Evolutionary conservation across 2,797 vertebrate genomes (phyloP).

Genomic region (Clarias platycephalus): DNA sequence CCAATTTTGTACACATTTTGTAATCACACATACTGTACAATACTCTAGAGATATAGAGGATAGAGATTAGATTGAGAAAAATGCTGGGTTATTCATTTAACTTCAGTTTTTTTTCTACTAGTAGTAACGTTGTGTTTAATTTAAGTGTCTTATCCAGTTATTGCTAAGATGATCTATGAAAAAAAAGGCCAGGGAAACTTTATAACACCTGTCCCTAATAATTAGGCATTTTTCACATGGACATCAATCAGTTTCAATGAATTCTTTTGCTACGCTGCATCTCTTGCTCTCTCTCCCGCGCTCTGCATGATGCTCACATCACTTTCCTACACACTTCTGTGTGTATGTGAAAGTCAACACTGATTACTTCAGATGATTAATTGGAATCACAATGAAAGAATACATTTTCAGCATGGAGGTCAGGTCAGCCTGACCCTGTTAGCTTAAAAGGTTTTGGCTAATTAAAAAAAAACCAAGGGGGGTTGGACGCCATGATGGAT

Average conservation of each 20-base stretch:
- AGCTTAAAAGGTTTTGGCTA: constrained; percentile 41
- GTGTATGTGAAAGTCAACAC: neutral
- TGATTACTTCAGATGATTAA: constrained; percentile 29
- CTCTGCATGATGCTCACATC: neutral
- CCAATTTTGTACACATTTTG: no score
- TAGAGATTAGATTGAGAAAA: neutral
- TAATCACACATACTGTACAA: neutral
- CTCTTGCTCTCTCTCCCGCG: neutral
- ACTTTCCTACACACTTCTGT: neutral
- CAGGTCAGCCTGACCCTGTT: constrained; percentile 45
- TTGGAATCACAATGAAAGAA: neutral
- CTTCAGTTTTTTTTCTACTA: neutral
- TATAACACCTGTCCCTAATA: neutral
- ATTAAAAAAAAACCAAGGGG: constrained; percentile 36
- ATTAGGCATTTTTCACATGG: neutral
- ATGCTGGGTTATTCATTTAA: neutral
- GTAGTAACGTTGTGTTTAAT: neutral
- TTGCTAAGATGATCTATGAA: no score
- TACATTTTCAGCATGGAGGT: constrained; percentile 38
- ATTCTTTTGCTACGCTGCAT: neutral
- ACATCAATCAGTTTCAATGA: neutral
- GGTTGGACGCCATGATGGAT: constrained; percentile 10
- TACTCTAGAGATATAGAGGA: neutral
- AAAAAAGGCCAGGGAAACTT: neutral
- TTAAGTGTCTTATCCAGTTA: neutral